Evolutionary conservation across 2,888 invertebrate species (phyloP).

Genomic region (Nasonia oneida): DNA sequence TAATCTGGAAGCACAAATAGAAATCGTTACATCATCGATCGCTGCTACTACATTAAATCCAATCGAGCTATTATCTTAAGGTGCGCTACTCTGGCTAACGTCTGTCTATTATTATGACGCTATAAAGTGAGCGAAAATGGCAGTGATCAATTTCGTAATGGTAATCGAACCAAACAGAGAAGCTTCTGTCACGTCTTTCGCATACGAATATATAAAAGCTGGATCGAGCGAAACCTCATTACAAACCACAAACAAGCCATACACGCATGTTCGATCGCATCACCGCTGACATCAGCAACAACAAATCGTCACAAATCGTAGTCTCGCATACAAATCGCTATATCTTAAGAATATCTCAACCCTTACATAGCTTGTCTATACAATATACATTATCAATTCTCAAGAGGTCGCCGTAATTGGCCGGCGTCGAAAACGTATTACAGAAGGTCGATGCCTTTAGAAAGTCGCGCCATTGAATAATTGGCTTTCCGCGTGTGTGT

Average conservation of each 20-base stretch:
- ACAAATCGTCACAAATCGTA: not conserved
- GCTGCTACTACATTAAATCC: not conserved
- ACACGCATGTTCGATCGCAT: not conserved
- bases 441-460: slow-evolving; percentile 22
- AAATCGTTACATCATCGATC: slow-evolving; percentile 15
- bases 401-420: slow-evolving; percentile 6
- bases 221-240: not conserved
- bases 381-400: not conserved
- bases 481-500: not conserved
- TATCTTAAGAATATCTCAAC: not conserved
- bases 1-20: slow-evolving; percentile 84
- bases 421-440: slow-evolving; percentile 11
- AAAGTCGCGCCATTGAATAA: slow-evolving; percentile 18
- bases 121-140: not conserved
- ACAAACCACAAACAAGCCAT: slow-evolving; percentile 1
- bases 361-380: not conserved
- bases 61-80: not conserved
- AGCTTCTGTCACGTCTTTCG: not conserved
- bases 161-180: not conserved
- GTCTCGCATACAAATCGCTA: not conserved
- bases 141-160: not conserved
- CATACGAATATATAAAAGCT: not conserved
- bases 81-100: not conserved
- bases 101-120: not conserved
- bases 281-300: not conserved